Evolutionary conservation across 2,888 invertebrate species (phyloP), one percentile per base, ranked within the genome.

Genomic region (Conchocele bisecta): DNA sequence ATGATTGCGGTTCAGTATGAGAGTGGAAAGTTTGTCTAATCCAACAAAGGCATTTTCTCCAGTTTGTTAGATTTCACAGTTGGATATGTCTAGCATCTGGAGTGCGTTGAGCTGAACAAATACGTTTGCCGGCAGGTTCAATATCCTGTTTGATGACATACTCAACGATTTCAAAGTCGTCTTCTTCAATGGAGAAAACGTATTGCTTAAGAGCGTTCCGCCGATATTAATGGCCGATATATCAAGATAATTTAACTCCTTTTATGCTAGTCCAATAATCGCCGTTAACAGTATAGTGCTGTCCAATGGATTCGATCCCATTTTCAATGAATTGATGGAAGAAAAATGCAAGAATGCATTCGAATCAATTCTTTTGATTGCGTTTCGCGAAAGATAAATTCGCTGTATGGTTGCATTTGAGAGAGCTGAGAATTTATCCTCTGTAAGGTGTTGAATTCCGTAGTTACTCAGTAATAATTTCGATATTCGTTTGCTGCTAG

Each of bases 241-340:
- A 59, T 86, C 83, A 15, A 87, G 39, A 2, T 84, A 86, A 0
- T 51, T 61, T 26, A 87, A 67, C 6, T 63, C 50, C 3, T 75
- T 72, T 11, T 74, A 75, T 13, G 68, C 41, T 20, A 84, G 56
- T 24, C 84, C 77, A 33, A 50, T 26, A 0, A 86, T 58, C 4
- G 81, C 81, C 28, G 48, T 67, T 17, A 68, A 58, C 7, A 87
- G 67, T 20, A 64, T 76, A 2, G 13, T 5, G 17, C 79, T 71
- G 24, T 77, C 74, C 3, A 87, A 54, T 1, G 83, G 84, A 41
- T 87, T 87, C 29, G 65, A 51, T 1, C 83, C 83, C n/a, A 87
- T 58, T 57, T 79, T 83, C 22, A 87, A 51, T 6, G 87, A 87
- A 39, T 54, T 57, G 0, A 85, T 74, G 7, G 79, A 64, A 0